Base-by-base conservation (phyloP, 2,113 vertebrate genomes). In the Brachypteracias leptosomus region DNA sequence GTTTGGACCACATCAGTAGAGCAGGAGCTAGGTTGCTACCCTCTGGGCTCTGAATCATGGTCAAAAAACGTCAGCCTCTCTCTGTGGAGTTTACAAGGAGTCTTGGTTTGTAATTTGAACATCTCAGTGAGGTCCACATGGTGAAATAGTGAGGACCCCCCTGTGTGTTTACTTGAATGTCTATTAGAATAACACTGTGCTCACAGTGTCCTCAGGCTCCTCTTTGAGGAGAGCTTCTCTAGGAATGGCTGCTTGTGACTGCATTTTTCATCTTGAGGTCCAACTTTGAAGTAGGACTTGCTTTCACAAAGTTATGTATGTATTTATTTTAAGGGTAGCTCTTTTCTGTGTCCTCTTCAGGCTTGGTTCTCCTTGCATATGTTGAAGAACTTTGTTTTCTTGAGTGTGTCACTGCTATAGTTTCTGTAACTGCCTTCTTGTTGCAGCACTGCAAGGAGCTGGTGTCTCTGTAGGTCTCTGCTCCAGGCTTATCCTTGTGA, bases 1-100 rank as follows among this genome's bases (percentile, higher is more conserved):
- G 73, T 68, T 93, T 92, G 89, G 95, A 92, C 94, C 89, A 95
- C 94, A 93, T 95, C 95, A 97, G 96, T 95, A 81, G 96, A 95
- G 90, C 91, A 88, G 96, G 90, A 97, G 63, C 82, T 93, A 54
- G 72, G 82, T 90, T 96, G 79, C 67, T 86, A 73, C 88, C 96
- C 95, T 93, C 85, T 90, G 82, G 92, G 95, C 79, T 85, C 79
- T 97, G 94, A 97, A 92, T 97, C 94, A 90, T 54, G 10, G 62
- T 90, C 10, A 49, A 92, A 90, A 92, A 93, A 93, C 72, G 71
- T 68, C 74, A 83, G 58, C 22, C 26, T 38, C 36, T 38, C 36
- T 90, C 84, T 59, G 59, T 78, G 74, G 85, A 82, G 71, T 63
- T 97, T 85, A 75, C 58, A 54, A 67, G 75, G 92, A 88, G 85